Evolutionary conservation across 2,797 vertebrate species (phyloP).

Genomic region (Clarias pachynema): DNA sequence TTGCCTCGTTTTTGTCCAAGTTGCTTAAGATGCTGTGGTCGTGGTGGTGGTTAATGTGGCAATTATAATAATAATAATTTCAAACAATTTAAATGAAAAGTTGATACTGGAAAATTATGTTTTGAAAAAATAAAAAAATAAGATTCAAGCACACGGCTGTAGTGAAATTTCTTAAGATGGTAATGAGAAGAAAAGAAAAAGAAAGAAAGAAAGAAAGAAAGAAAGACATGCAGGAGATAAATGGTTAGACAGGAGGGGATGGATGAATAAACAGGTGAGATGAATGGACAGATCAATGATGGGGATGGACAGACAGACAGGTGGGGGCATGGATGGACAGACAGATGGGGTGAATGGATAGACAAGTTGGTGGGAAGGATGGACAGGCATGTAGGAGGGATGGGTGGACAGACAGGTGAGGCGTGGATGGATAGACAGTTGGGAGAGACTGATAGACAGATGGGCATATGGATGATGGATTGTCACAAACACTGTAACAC

Average conservation of each 20-base stretch:
- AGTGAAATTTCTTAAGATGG: background rate
- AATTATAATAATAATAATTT: slow-evolving; percentile 73
- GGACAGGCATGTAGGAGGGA: background rate
- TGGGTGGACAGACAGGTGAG: background rate
- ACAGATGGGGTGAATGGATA: background rate
- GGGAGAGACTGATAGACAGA: background rate
- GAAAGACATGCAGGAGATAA: background rate
- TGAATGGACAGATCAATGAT: background rate
- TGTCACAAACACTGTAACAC: background rate
- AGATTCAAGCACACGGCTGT: slow-evolving; percentile 71
- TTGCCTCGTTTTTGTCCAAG: slow-evolving; percentile 33
- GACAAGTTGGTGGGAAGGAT: background rate
- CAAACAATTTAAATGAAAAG: slow-evolving; percentile 65
- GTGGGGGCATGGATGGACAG: too few relatives aligned
- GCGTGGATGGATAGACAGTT: background rate
- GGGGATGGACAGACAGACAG: too few relatives aligned
- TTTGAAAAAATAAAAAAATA: slow-evolving; percentile 71
- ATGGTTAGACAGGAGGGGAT: too few relatives aligned
- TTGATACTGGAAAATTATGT: slow-evolving; percentile 64
- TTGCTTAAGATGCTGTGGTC: slow-evolving; percentile 56
- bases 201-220: slow-evolving; percentile 2
- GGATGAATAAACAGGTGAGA: background rate
- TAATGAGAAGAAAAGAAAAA: too few relatives aligned
- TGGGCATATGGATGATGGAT: background rate
- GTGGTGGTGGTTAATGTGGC: slow-evolving; percentile 73